Evolutionary conservation across 2,113 vertebrate genomes (phyloP).

Genomic region (Dicaeum eximium): DNA sequence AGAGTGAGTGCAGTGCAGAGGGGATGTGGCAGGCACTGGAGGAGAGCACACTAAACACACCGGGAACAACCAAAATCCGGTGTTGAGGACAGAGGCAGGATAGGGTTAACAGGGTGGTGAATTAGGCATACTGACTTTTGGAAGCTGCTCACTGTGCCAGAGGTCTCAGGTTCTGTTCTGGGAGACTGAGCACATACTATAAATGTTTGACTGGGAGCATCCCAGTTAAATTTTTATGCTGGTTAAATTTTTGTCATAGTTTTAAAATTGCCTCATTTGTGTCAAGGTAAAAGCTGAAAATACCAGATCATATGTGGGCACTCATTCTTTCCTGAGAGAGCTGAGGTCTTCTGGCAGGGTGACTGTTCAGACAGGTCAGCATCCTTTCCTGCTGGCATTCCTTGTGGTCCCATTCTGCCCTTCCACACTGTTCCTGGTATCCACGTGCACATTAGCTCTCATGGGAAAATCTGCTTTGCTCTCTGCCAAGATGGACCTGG

Average conservation of each 20-base stretch:
- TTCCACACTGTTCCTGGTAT: neutral
- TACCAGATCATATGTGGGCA: neutral
- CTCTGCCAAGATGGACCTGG: neutral
- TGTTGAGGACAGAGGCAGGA: neutral
- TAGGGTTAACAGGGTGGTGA: neutral
- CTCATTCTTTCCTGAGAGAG: neutral
- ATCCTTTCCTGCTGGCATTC: neutral
- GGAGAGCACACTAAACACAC: rapidly evolving
- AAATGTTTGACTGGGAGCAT: neutral
- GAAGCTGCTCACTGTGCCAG: neutral
- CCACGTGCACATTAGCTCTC: neutral
- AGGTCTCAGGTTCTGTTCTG: neutral
- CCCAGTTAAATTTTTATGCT: no score
- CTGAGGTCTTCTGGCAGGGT: neutral
- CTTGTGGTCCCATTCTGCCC: neutral
- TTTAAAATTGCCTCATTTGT: neutral
- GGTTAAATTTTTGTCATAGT: neutral
- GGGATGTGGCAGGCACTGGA: neutral
- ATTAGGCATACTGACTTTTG: neutral
- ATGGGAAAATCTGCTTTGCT: neutral
- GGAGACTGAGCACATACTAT: neutral
- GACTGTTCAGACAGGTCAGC: neutral
- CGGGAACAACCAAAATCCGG: rapidly evolving
- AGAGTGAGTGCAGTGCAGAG: rapidly evolving
- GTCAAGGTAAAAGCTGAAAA: neutral